phyloP scores from a whole-genome alignment of 2,113 vertebrate species.

The Catharus minimus region DNA sequence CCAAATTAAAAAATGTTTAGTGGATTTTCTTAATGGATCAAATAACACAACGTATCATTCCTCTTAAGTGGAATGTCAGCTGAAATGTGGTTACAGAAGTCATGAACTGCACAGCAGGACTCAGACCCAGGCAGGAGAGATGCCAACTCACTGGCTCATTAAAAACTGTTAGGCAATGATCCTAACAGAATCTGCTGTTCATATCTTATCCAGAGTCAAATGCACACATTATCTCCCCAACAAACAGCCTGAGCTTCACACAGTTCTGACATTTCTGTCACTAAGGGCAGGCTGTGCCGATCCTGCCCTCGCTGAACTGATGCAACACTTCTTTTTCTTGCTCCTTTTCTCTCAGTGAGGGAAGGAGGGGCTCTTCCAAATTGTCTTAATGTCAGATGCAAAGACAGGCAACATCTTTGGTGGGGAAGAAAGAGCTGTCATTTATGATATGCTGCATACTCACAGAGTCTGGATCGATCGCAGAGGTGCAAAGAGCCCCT shows the following conservation, averaged over 20 bases:
- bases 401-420: not conserved
- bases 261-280: not conserved
- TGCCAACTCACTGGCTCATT: not conserved
- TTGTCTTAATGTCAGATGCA: not conserved
- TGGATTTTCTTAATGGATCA: not conserved
- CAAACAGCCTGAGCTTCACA: not conserved
- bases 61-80: not conserved
- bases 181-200: not conserved
- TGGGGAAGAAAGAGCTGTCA: not conserved
- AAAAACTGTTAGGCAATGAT: not conserved
- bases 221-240: not conserved
- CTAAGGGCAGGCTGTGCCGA: not conserved
- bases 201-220: not conserved
- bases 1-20: not conserved
- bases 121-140: not conserved
- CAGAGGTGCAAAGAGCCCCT: slow-evolving; percentile 92
- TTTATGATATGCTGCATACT: slow-evolving; percentile 64
- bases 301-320: not conserved
- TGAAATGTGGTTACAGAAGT: slow-evolving; percentile 1
- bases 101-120: not conserved
- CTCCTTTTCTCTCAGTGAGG: not conserved
- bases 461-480: slow-evolving; percentile 97
- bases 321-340: not conserved
- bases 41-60: not conserved
- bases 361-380: not conserved